Base-by-base conservation (phyloP, 2,113 vertebrate species). In the Centrocercus urophasianus region DNA sequence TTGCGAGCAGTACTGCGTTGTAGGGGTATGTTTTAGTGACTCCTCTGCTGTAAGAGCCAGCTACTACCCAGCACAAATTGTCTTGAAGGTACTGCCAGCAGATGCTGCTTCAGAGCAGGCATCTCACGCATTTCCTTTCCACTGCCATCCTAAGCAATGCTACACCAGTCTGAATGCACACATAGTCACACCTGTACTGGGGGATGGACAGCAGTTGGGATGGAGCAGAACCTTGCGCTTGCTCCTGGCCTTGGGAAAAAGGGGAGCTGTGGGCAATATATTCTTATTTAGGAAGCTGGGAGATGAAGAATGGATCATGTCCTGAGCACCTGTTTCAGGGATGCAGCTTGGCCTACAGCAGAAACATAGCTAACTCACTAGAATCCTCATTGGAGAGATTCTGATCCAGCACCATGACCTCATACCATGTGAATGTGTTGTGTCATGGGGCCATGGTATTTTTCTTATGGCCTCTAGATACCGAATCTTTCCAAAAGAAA, bases 241-340 rank as follows among this genome's bases (percentile, higher is more conserved):
- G 0, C 60, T 0, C 0, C 27, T 36, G 64, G 40, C 67, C 27
- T 50, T 56, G n/a, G 20, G 32, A 18, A 61, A 92, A 92, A 19
- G n/a, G 25, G 45, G 27, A 71, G 34, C 61, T 25, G 25, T 22
- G 38, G 54, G 42, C 4, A 48, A 6, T 0, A 0, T 0, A 1
- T 20, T 81, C 28, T 32, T 12, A 28, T 75, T 82, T 57, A 47
- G n/a, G 36, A 61, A 40, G 17, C 47, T 50, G 59, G 1, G 2
- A 8, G 56, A 54, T 32, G 27, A 85, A 79, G 18, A 54, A 85
- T 88, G 32, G n/a, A 28, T 63, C 16, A n/a, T 66, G 11, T 12
- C 32, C 12, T 17, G 5, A 82, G 8, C 27, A 64, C 7, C 8
- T 7, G 43, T 78, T 43, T 73, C n/a, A 36, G n/a, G 32, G 10